Percentiles rank a stretch among this genome's conserved stretches.
These are phyloP conservation scores for Dromius quadrimaculatus DNA, from an alignment of 2,888 invertebrate genomes.

Conservation along the genomic window DNA sequence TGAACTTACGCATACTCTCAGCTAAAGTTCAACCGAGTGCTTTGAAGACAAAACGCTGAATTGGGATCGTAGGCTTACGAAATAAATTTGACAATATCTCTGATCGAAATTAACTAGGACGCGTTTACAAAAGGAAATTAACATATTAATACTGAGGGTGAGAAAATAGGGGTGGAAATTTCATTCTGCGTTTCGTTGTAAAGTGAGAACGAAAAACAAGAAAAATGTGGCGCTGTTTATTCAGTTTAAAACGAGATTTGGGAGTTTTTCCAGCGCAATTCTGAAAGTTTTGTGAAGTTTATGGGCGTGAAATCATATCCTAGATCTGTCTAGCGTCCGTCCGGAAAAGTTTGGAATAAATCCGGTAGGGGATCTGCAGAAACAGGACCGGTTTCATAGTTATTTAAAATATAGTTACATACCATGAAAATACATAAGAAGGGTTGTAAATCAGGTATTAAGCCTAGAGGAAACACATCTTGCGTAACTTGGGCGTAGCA, in stretches of 20 bases:
- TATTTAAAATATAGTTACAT: no score
- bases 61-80: conserved; percentile 28
- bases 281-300: conserved; percentile 37
- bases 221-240: conserved; percentile 42
- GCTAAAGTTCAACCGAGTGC: conserved; percentile 28
- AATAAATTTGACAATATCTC: conserved; percentile 44
- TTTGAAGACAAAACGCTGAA: conserved; percentile 39
- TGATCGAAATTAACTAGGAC: conserved; percentile 41
- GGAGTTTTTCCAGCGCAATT: conserved; percentile 26
- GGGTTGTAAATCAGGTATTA: no score
- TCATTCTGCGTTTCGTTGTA: conserved; percentile 8
- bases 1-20: conserved; percentile 35
- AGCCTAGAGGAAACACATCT: no score
- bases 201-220: conserved; percentile 29
- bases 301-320: conserved; percentile 36
- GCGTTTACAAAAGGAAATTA: conserved; percentile 42
- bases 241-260: conserved; percentile 44
- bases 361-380: not conserved
- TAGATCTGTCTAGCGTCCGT: conserved; percentile 1
- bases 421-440: no score
- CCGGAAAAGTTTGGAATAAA: not conserved
- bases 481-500: no score
- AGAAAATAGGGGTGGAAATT: conserved; percentile 11
- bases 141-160: conserved; percentile 38
- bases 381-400: not conserved